A percentile compares a stretch with the other conserved stretches of the same genome.
phyloP scores from a whole-genome alignment of 2,888 invertebrate genomes.

The Apamea anceps region DNA sequence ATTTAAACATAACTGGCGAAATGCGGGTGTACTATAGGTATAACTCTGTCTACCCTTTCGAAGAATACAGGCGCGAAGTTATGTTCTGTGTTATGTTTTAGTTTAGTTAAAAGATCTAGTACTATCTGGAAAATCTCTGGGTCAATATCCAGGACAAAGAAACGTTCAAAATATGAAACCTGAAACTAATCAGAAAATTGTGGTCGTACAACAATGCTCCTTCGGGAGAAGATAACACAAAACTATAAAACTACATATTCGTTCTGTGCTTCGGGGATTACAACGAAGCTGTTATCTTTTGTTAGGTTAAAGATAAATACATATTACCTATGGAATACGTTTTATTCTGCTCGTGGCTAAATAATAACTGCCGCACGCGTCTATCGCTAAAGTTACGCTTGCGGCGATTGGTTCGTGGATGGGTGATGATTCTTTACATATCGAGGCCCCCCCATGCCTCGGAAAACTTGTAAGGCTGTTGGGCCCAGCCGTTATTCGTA shows the following conservation, averaged over 20 bases:
- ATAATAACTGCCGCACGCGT: not conserved
- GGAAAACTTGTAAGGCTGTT: not conserved
- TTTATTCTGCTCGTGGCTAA: not conserved
- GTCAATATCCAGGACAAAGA: not conserved
- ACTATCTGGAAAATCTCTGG: not conserved
- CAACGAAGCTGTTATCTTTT: not conserved
- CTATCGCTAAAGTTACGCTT: not conserved
- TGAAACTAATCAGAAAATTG: conserved; percentile 12
- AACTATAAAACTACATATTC: conserved; percentile 15
- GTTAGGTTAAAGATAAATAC: not conserved
- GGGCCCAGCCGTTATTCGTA: too few relatives aligned
- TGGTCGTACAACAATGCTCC: not conserved
- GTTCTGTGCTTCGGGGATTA: conserved; percentile 10
- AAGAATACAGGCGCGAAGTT: too few relatives aligned
- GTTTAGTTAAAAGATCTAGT: too few relatives aligned
- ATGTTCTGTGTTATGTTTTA: too few relatives aligned
- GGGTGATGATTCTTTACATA: not conserved
- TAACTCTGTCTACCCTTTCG: too few relatives aligned
- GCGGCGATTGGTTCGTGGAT: not conserved
- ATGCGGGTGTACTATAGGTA: too few relatives aligned
- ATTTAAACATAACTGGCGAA: too few relatives aligned
- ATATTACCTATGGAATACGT: not conserved
- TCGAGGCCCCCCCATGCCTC: not conserved
- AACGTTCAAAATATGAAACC: not conserved
- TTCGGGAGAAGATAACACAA: conserved; percentile 8